A percentile compares a stretch with the other conserved stretches of the same genome.
Evolutionary conservation across 2,888 invertebrate genomes (phyloP).

Genomic region (Steinernema hermaphroditum): DNA sequence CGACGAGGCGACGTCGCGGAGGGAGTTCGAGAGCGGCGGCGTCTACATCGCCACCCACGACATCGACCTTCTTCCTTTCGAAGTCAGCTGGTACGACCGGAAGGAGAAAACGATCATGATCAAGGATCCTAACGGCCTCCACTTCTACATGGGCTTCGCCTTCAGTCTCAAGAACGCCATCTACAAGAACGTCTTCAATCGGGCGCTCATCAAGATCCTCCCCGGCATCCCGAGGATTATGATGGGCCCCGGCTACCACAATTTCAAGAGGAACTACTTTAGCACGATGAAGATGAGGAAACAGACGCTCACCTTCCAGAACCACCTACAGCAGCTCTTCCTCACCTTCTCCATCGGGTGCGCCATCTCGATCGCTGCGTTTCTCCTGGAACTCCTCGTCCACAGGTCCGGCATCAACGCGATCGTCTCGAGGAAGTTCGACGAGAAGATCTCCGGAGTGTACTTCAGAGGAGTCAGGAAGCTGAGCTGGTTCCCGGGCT

Average conservation of each 20-base stretch:
- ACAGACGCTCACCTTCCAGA: conserved; percentile 36
- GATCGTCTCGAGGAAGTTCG: not conserved
- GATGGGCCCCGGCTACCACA: conserved; percentile 46
- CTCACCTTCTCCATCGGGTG: conserved; percentile 40
- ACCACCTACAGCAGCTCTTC: conserved; percentile 47
- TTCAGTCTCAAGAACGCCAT: conserved; percentile 46
- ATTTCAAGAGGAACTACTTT: conserved; percentile 43
- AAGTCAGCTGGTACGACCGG: conserved; percentile 47
- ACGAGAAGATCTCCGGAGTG: not conserved
- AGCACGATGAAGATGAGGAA: conserved; percentile 42
- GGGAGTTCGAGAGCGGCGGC: conserved; percentile 46
- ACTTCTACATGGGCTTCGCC: conserved; percentile 49
- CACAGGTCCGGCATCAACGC: not conserved
- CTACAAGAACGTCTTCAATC: conserved; percentile 45
- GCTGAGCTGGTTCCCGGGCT: not conserved
- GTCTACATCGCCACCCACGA: conserved; percentile 51
- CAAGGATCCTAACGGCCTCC: conserved; percentile 47
- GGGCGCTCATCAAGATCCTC: conserved; percentile 45
- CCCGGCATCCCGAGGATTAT: conserved; percentile 49
- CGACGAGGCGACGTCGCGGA: conserved; percentile 37
- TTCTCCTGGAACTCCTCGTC: conserved; percentile 36
- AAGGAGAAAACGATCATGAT: conserved; percentile 45
- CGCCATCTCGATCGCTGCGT: conserved; percentile 34
- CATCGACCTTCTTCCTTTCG: conserved; percentile 46
- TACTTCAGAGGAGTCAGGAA: not conserved